Base-by-base conservation (phyloP, 23 tunicate species). In the Aplidium turbinatum region DNA sequence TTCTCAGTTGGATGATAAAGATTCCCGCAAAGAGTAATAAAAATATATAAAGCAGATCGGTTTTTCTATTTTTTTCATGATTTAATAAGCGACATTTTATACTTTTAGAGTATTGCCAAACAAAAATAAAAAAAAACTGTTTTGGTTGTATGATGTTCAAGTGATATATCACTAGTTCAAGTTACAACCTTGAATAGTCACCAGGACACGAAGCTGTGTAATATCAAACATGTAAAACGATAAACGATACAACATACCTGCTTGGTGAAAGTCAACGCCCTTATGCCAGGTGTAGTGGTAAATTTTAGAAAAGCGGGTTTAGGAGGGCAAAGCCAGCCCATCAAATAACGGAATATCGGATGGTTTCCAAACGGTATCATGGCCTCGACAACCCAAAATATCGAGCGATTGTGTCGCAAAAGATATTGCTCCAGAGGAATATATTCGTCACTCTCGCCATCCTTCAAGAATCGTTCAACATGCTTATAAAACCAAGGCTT, bases 401-500 rank as follows among this genome's bases (percentile, higher is more conserved):
- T 87, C 2, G 94, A 65, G 34, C 94, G 78, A 45, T 87, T 87
- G 33, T 87, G 94, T 9, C 94, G 70, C 6, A 87, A 64, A 0
- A 87, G 32, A 58, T 87, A 87, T 1, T 87, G 73, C 62, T 77
- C 57, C 65, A 87, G 60, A 39, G 94, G 94, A 56, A 87, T 74
- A 39, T 45, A 74, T 54, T 87, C 94, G 52, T 87, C 94, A 53
- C 65, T 70, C 11, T 33, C 67, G 34, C 69, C 81, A 30, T 16
- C 55, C 25, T 46, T 35, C 0, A 80, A 46, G 32, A 78, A 79
- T 3, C 60, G 63, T 39, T 86, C 85, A 52, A 86, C 94, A 68
- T 87, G 94, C 47, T 80, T 87, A 72, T 73, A 87, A 63, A 80
- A 87, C 94, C 94, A 87, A 4, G 94, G 94, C 47, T 87, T 87